A percentile compares a stretch with the other conserved stretches of the same genome.
Evolutionary conservation across 2,113 vertebrate genomes (phyloP).

Genomic region (Osmerus eperlanus): DNA sequence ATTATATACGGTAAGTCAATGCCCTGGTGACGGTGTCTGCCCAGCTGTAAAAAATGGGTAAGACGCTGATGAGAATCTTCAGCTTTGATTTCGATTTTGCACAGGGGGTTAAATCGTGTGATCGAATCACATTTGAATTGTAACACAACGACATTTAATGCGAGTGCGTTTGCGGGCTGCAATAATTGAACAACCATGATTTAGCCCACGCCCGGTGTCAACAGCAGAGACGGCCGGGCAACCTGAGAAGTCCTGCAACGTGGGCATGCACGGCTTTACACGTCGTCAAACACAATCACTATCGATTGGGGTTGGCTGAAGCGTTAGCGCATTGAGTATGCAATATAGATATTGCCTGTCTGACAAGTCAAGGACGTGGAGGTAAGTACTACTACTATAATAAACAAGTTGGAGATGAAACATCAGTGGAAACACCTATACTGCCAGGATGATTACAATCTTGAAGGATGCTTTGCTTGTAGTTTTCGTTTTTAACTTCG

Average conservation of each 20-base stretch:
- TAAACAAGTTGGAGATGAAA: background rate
- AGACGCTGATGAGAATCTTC: background rate
- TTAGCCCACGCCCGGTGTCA: too few species aligned
- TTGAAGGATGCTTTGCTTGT: too few species aligned
- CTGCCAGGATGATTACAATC: too few species aligned
- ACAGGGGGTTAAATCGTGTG: too few species aligned
- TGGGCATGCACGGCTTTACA: background rate
- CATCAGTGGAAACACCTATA: background rate
- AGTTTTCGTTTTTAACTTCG: too few species aligned
- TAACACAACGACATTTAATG: too few species aligned
- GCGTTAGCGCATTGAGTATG: constrained; percentile 7
- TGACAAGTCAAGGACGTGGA: constrained; percentile 5
- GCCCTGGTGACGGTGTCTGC: background rate
- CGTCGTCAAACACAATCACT: constrained; percentile 23
- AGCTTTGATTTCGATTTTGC: background rate
- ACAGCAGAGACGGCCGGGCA: too few species aligned
- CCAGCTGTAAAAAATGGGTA: background rate
- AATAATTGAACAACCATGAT: too few species aligned
- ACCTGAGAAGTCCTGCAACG: background rate
- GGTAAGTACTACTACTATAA: background rate
- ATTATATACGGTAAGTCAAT: background rate
- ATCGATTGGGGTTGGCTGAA: constrained; percentile 17
- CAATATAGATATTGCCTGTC: constrained; percentile 12
- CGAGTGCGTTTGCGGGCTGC: too few species aligned
- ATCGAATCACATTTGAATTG: too few species aligned